phyloP scores from a whole-genome alignment of 2,797 vertebrate genomes.

The Crocidura indochinensis region DNA sequence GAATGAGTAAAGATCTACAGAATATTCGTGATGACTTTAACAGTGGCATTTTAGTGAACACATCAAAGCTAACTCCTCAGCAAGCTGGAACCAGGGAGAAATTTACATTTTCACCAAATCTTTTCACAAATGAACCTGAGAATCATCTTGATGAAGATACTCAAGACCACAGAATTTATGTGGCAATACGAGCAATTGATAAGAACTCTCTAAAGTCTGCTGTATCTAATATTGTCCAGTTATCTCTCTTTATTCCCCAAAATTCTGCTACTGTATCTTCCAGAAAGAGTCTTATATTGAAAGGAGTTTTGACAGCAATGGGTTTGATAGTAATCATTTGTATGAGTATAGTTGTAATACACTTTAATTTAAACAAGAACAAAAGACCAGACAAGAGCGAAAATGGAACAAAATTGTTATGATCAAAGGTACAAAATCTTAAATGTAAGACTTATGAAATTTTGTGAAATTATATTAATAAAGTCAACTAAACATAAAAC shows the following conservation, averaged over 20 bases:
- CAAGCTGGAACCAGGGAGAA: slow-evolving; percentile 84
- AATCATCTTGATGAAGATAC: slow-evolving; percentile 49
- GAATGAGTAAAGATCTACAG: slow-evolving; percentile 85
- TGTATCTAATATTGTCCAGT: slow-evolving; percentile 88
- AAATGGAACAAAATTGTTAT: slow-evolving; percentile 75
- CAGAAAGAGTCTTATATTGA: slow-evolving; percentile 73
- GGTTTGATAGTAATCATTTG: slow-evolving; percentile 70
- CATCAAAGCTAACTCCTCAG: slow-evolving; percentile 80
- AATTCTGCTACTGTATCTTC: slow-evolving; percentile 40
- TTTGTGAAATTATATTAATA: slow-evolving; percentile 51
- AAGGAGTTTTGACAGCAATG: slow-evolving; percentile 70
- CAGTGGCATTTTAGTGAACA: slow-evolving; percentile 81
- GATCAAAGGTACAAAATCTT: slow-evolving; percentile 36
- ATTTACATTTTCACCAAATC: slow-evolving; percentile 82
- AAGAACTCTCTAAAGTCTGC: slow-evolving; percentile 77
- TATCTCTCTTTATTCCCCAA: slow-evolving; percentile 64
- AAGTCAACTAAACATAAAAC: slow-evolving; percentile 49
- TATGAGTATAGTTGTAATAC: slow-evolving; percentile 58
- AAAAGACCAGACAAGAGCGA: slow-evolving; percentile 62
- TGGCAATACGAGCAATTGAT: slow-evolving; percentile 86
- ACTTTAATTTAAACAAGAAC: slow-evolving; percentile 78
- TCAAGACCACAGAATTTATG: slow-evolving; percentile 82
- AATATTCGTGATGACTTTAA: slow-evolving; percentile 85
- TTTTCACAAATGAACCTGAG: slow-evolving; percentile 53
- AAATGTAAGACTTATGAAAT: slow-evolving; percentile 5